Evolutionary conservation across 2,797 vertebrate genomes (phyloP).

Genomic region (Sebastes minor): DNA sequence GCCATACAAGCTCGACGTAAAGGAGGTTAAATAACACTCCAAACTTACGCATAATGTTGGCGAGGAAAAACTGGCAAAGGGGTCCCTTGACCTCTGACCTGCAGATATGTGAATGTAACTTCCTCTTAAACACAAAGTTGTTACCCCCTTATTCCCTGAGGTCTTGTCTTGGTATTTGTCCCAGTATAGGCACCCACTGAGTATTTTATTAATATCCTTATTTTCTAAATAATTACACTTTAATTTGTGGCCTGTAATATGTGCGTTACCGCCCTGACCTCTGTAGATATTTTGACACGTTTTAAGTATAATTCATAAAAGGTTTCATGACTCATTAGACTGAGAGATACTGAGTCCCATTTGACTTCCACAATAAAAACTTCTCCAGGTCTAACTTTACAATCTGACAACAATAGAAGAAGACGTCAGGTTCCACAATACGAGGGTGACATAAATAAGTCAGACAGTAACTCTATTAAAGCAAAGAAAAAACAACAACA

Average conservation of each 20-base stretch:
- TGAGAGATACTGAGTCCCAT: background rate
- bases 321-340: background rate
- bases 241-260: background rate
- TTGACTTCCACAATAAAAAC: background rate
- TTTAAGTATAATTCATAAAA: background rate
- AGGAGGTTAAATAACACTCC: too few species aligned
- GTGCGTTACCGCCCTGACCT: fast-evolving
- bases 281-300: background rate
- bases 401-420: constrained; percentile 13
- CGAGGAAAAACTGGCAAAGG: too few species aligned
- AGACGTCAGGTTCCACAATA: constrained; percentile 42
- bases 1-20: too few species aligned
- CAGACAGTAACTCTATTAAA: constrained; percentile 31
- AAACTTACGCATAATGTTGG: too few species aligned
- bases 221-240: background rate
- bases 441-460: constrained; percentile 55
- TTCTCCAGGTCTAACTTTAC: background rate
- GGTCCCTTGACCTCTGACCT: too few species aligned
- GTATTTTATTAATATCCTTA: background rate
- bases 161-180: background rate
- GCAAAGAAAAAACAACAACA: constrained; percentile 4
- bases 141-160: background rate
- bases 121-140: background rate
- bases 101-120: too few species aligned
- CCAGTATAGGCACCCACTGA: background rate